These are phyloP conservation scores for Drosophila pseudoananassae DNA, from an alignment of 1,140 invertebrate genomes.

Conservation along the genomic window DNA sequence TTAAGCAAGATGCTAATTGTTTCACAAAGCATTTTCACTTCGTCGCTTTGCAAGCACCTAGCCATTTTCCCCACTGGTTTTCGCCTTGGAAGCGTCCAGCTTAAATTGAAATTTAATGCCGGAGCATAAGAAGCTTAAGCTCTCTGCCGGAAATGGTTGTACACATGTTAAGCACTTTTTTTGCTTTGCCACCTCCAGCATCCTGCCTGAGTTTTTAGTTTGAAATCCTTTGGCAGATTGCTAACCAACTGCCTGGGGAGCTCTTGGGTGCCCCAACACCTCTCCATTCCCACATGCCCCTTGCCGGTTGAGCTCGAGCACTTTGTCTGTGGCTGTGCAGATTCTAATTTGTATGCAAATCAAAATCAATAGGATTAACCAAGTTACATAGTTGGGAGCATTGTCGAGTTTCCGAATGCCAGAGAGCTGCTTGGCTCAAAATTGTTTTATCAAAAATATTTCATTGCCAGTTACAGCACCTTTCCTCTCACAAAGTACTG, in stretches of 20 bases:
- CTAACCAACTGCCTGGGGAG: constrained; percentile 31
- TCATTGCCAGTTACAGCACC: constrained; percentile 32
- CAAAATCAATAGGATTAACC: constrained; percentile 82
- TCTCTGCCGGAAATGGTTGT: constrained; percentile 58
- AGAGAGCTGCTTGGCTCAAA: constrained; percentile 42
- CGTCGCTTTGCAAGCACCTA: constrained; percentile 66
- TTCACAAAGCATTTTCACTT: constrained; percentile 76
- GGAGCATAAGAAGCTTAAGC: constrained; percentile 53
- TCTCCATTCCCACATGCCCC: not conserved
- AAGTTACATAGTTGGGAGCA: constrained; percentile 65
- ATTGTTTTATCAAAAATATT: constrained; percentile 79
- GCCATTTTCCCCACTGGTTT: not conserved
- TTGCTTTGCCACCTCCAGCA: constrained; percentile 28
- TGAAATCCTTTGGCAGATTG: constrained; percentile 69
- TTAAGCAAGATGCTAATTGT: constrained; percentile 77
- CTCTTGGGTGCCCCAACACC: constrained; percentile 4
- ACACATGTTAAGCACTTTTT: constrained; percentile 81
- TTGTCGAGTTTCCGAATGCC: constrained; percentile 41
- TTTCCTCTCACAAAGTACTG: not conserved
- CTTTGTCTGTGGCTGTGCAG: constrained; percentile 28
- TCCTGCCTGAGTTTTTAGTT: constrained; percentile 51
- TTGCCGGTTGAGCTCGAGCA: not conserved
- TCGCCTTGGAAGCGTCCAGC: constrained; percentile 47
- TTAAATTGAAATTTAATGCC: constrained; percentile 81
- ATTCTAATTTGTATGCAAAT: constrained; percentile 81